Conservation (phyloP, 53 echinoderm and acorn worm genomes). For the Temnopleurus reevesii region DNA sequence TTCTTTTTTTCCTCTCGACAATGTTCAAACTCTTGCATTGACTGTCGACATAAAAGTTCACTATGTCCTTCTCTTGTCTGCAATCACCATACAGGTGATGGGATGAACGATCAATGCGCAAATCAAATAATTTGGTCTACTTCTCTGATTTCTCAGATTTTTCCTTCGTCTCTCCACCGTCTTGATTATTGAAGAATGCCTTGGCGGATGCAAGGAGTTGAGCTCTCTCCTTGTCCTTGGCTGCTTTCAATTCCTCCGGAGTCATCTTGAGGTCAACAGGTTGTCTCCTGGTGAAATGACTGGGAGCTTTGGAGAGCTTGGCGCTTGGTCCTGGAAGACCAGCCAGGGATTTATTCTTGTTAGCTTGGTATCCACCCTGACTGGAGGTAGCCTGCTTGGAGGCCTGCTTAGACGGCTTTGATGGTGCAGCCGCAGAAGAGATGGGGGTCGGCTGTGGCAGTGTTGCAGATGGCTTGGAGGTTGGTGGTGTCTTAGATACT, state of each 20-base stretch:
- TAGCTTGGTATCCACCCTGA: constrained; percentile 19
- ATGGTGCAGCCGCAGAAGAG: not conserved
- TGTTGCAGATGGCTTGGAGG: constrained; percentile 16
- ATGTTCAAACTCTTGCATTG: not conserved
- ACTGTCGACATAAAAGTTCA: too few relatives aligned
- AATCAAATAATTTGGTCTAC: not conserved
- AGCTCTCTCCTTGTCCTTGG: constrained; percentile 70
- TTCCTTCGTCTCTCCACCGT: constrained; percentile 46
- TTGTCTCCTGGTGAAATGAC: constrained; percentile 53
- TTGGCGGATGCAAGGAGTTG: constrained; percentile 84
- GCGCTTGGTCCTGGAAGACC: constrained; percentile 48
- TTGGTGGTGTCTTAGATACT: constrained; percentile 8
- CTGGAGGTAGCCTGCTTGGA: not conserved
- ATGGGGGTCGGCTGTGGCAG: not conserved
- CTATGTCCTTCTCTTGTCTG: too few relatives aligned
- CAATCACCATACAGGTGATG: too few relatives aligned
- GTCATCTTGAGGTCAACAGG: constrained; percentile 59
- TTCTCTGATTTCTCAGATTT: constrained; percentile 36
- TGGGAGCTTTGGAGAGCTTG: constrained; percentile 50
- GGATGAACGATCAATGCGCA: not conserved
- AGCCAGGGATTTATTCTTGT: constrained; percentile 35
- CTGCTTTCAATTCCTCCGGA: constrained; percentile 73
- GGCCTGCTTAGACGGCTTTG: not conserved
- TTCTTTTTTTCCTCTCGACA: not conserved
- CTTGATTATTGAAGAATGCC: constrained; percentile 73